Evolutionary conservation across 2,888 invertebrate genomes (phyloP).

Genomic region (Lobophora halterata): DNA sequence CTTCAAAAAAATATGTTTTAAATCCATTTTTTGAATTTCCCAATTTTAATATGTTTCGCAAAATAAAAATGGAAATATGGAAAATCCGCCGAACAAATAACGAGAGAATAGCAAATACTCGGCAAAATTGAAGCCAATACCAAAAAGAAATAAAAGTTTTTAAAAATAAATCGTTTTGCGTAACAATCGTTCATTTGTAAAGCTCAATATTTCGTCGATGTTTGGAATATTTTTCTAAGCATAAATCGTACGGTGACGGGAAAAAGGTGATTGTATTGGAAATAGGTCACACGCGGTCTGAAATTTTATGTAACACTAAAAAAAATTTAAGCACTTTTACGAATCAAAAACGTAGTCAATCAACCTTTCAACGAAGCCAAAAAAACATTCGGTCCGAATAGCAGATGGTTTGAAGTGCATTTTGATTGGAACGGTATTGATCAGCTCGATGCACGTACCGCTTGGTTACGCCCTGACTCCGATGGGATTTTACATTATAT

Average conservation of each 20-base stretch:
- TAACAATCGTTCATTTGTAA: conserved; percentile 25
- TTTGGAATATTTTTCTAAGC: conserved; percentile 29
- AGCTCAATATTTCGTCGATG: conserved; percentile 16
- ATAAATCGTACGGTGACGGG: conserved; percentile 24
- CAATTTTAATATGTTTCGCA: no score
- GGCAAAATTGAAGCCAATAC: conserved; percentile 3
- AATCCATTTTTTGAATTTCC: no score
- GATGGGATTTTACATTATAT: conserved; percentile 20
- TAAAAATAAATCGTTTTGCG: conserved; percentile 12
- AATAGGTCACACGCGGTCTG: conserved; percentile 23
- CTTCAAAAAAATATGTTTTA: no score
- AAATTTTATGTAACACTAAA: no score
- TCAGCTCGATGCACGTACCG: conserved; percentile 18
- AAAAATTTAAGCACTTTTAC: no score
- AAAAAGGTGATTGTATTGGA: conserved; percentile 29
- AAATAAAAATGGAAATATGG: neutral
- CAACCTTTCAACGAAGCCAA: conserved; percentile 3
- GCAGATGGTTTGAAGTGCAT: conserved; percentile 19
- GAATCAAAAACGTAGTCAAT: no score
- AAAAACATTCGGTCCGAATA: conserved; percentile 12
- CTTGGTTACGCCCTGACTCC: conserved; percentile 11
- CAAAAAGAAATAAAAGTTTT: conserved; percentile 5
- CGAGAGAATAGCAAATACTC: conserved; percentile 3
- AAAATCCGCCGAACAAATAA: conserved; percentile 5
- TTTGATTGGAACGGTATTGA: conserved; percentile 26